These are phyloP conservation scores for Thripadectes ignobilis DNA, from an alignment of 2,797 vertebrate genomes.

Conservation along the genomic window DNA sequence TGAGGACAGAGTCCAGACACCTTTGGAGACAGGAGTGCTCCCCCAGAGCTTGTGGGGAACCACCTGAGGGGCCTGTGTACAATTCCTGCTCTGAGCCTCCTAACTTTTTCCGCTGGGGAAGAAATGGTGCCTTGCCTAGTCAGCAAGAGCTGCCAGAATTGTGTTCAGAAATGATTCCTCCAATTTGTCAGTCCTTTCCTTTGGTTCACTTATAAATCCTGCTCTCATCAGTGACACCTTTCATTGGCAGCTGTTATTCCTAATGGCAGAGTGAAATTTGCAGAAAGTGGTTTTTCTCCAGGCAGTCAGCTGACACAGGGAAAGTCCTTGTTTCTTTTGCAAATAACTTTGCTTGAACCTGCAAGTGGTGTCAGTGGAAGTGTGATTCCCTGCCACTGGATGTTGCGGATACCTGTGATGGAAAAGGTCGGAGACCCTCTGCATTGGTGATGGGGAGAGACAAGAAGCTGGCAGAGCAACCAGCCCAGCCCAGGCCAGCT, in stretches of 20 bases:
- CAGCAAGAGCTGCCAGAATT: background rate
- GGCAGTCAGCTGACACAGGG: background rate
- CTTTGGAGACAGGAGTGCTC: background rate
- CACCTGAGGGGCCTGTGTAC: background rate
- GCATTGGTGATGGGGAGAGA: background rate
- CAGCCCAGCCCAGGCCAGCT: background rate
- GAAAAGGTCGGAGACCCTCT: background rate
- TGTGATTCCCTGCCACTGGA: background rate
- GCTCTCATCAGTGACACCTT: background rate
- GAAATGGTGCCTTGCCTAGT: background rate
- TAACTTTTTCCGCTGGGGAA: background rate
- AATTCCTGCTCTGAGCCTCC: background rate
- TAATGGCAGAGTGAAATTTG: background rate
- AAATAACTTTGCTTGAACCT: background rate
- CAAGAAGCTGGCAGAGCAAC: background rate
- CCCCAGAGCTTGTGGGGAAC: background rate
- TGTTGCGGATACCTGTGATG: fast-evolving
- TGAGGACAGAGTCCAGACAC: background rate
- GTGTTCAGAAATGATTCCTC: background rate
- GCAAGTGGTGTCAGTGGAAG: background rate
- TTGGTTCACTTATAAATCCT: background rate
- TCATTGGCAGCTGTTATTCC: background rate
- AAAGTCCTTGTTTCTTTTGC: background rate
- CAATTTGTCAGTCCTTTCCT: background rate
- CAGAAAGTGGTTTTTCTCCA: background rate